phyloP scores from a whole-genome alignment of 2,113 vertebrate genomes.

The Macrotis lagotis region DNA sequence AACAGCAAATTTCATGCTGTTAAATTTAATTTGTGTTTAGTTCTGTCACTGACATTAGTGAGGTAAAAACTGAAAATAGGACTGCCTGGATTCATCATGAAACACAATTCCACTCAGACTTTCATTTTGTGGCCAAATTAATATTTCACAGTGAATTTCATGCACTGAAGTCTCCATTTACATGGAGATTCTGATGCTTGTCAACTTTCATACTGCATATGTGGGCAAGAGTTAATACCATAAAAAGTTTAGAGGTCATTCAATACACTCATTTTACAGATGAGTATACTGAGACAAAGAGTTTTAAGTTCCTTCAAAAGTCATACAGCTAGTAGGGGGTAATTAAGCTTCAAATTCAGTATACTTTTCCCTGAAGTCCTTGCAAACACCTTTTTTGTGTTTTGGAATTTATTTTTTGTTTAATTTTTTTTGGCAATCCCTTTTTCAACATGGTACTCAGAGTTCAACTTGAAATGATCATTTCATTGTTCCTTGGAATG shows the following conservation, averaged over 20 bases:
- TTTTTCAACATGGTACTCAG: neutral
- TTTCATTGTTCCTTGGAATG: neutral
- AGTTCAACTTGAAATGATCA: neutral
- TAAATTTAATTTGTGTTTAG: neutral
- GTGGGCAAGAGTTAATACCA: neutral
- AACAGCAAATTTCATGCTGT: neutral
- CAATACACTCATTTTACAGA: neutral
- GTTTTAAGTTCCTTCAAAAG: neutral
- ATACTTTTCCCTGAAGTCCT: neutral
- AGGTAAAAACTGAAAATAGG: neutral
- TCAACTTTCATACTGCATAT: constrained; percentile 24
- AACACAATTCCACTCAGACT: neutral
- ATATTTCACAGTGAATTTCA: neutral
- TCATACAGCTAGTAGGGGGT: neutral
- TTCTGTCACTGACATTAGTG: neutral
- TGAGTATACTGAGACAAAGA: neutral
- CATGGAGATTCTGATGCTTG: constrained; percentile 32
- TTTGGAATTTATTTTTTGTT: neutral
- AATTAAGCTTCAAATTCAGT: neutral
- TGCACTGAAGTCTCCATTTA: constrained; percentile 29
- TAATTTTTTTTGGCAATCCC: neutral
- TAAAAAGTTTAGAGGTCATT: neutral
- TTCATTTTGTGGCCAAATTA: constrained; percentile 20
- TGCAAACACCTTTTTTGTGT: neutral
- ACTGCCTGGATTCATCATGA: neutral